Evolutionary conservation across 1,140 invertebrate species (phyloP), one percentile per base, ranked within the genome.

Genomic region (Pachypsylla venusta): DNA sequence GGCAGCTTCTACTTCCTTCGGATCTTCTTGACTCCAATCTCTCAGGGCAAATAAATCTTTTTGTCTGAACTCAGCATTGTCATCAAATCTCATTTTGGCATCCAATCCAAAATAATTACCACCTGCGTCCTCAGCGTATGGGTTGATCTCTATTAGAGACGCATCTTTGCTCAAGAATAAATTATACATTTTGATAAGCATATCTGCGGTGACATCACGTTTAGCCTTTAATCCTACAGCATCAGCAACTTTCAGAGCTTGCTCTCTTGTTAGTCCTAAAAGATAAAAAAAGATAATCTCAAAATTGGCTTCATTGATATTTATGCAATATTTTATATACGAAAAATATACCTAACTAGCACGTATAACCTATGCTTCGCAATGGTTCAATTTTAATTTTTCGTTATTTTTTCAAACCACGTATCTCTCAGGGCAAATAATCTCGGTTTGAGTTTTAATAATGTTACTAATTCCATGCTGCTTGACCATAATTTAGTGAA

Each of bases 41-140:
- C 91, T 79, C 20, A 88, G 69, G 3, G 74, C 78, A 68, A 97
- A 98, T 1, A 98, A 72, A 60, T 93, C 84, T 67, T 93, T 89
- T 70, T 98, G 94, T 57, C 95, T 80, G 70, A 89, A 98, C 58
- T 90, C 86, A 1, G 94, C 90, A 69, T 98, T 98, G 70, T 96
- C 92, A 68, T 98, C 94, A 68, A 98, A 94, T 65, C 42, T 48
- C 42, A 48, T 48, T 19, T 48, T 48, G n/a, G 42, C 42, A 48
- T 48, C 42, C 42, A 48, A 22, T 48, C 42, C 42, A 48, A 48
- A 48, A n/a, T 5, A 92, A 71, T 84, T 77, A 59, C 84, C 83
- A 67, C 81, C 76, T 25, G 88, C 84, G 72, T 97, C 93, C 71
- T 98, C 93, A 39, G 93, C 92, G 68, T 96, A 89, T 25, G 94